Conservation (phyloP, 2,113 vertebrate genomes). For the Anhinga anhinga region DNA sequence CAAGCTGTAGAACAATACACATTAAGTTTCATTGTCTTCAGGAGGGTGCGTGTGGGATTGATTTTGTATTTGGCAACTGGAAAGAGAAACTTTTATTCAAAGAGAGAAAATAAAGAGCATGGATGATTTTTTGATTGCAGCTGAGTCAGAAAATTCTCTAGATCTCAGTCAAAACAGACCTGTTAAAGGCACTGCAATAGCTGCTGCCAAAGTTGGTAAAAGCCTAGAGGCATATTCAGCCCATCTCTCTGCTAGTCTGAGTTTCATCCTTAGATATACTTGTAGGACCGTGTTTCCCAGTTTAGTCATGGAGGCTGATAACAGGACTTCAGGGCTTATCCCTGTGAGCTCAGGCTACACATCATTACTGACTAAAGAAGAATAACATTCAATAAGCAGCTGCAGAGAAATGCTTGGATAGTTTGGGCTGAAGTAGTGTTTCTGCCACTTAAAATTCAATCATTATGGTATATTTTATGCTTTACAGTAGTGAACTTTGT, state of each 20-base stretch:
- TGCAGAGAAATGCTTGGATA: not conserved
- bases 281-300: not conserved
- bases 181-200: not conserved
- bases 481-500: not conserved
- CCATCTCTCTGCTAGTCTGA: not conserved
- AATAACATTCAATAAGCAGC: not conserved
- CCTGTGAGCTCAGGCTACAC: not conserved
- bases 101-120: not conserved
- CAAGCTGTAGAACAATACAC: not conserved
- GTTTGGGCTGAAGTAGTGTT: not conserved
- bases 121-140: not conserved
- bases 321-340: not conserved
- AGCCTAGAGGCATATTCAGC: not conserved
- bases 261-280: not conserved
- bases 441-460: not conserved
- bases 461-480: not conserved
- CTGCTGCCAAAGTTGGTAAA: not conserved
- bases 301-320: not conserved
- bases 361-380: not conserved
- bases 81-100: slow-evolving; percentile 22
- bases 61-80: slow-evolving; percentile 19
- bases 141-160: slow-evolving; percentile 15
- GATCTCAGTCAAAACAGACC: slow-evolving; percentile 22
- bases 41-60: not conserved
- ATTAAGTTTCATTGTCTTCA: slow-evolving; percentile 7